Base-by-base conservation (phyloP, 1,140 invertebrate species). In the Rhagoletis pomonella region DNA sequence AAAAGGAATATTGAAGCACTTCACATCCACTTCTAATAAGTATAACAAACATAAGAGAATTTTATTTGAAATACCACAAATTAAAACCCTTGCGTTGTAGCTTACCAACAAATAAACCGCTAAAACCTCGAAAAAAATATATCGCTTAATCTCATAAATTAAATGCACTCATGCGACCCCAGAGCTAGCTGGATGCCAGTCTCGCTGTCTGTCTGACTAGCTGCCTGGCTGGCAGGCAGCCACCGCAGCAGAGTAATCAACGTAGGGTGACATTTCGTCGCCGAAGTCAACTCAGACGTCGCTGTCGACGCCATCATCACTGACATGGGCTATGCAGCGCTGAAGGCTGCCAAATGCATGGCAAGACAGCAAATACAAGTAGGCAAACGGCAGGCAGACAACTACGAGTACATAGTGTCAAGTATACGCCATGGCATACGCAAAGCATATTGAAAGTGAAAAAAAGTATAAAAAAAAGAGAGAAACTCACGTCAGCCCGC, bases 141-240 rank as follows among this genome's bases (percentile, higher is more conserved):
- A 81, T 81, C 47, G 47, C 73, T 81, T 81, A 55, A 81, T 81
- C 73, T 81, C 73, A 81, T 81, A 81, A 81, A 81, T 81, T 81
- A 81, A 55, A 14, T 6, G n/a, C 44, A 81, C 73, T 81, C 73
- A 81, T 55, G 19, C 47, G 47, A 81, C 1, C 47, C 2, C 73
- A 19, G 39, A 73, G 39, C 58, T 39, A 10, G 10, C 67, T 42
- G 84, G 42, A 9, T 62, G 10, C 17, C 29, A 4, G 10, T 7
- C 12, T 7, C 14, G 29, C 29, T 29, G 29, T 29, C 29, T 29
- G 1, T 29, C 29, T 29, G 29, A 29, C 29, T 81, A 44, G 47
- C 39, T 12, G 84, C 3, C 29, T 85, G 84, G 55, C 58, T 85
- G 84, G 55, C 84, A 62, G 84, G 50, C 73, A 58, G 73, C 73